Base-by-base conservation (phyloP, 2,797 vertebrate species). In the Semaprochilodus insignis region DNA sequence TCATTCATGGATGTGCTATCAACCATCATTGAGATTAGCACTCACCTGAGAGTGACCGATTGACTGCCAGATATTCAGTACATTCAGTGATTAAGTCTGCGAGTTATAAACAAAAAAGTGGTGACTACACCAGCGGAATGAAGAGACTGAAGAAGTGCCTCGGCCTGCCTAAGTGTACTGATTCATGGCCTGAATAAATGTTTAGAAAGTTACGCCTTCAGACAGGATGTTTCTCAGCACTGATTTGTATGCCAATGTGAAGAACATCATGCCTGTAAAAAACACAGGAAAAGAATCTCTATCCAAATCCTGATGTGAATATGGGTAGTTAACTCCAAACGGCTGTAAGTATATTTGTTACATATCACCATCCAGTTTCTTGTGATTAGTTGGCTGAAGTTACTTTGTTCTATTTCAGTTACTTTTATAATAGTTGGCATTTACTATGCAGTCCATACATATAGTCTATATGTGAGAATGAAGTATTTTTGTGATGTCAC, bases 1-100 rank as follows among this genome's bases (percentile, higher is more conserved):
- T 74, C 76, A 81, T 87, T 90, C 78, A 87, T 67, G 71, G 72
- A 84, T 57, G 75, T 73, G 72, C 67, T 63, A 65, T 83, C 75
- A 27, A 10, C 63, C 80, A 84, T 82, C 75, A 19, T 59, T 59
- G 16, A 63, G 40, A 51, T 75, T 70, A 80, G 70, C 70, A 63
- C 76, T 57, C 60, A 25, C n/a, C 81, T 23, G 23, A 60, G 31
- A 77, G 66, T 77, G 59, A 83, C 82, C 31, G 62, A 79, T 48
- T 4, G 66, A 79, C 70, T 59, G 25, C 6, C 74, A 67, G 8
- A 67, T 52, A 54, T 31, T 55, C n/a, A 48, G 52, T n/a, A 23
- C 34, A 36, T 60, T 48, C 40, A 8, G 31, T 0, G 2, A 23
- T 17, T 16, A 73, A 73, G 21, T 25, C 36, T 71, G 13, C 0